phyloP scores from a whole-genome alignment of 2,113 vertebrate species.

The Entomyzon cyanotis region DNA sequence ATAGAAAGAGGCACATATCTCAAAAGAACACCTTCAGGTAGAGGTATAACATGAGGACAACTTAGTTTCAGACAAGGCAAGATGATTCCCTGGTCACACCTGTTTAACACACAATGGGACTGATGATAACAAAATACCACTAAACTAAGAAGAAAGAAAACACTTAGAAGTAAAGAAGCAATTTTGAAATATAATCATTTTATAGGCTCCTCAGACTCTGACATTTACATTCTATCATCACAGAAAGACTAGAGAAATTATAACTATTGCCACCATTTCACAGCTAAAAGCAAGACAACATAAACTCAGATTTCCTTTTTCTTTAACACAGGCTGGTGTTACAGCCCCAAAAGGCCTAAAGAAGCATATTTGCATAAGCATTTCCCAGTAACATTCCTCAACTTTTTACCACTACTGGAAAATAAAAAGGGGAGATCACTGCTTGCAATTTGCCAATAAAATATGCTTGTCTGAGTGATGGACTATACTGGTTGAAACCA shows the following conservation, averaged over 20 bases:
- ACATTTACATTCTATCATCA: not conserved
- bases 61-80: not conserved
- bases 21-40: not conserved
- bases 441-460: not conserved
- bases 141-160: not conserved
- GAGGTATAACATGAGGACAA: not conserved
- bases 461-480: not conserved
- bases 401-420: not conserved
- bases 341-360: not conserved
- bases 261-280: conserved; percentile 3
- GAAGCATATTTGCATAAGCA: not conserved
- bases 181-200: not conserved
- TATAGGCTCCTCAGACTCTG: not conserved
- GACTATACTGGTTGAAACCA: not conserved
- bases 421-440: not conserved
- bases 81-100: not conserved
- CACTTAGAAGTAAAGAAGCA: not conserved
- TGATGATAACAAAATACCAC: not conserved
- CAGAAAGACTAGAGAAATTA: conserved; percentile 20
- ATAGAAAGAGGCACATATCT: not conserved
- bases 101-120: not conserved
- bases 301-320: conserved; percentile 7
- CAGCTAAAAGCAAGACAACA: not conserved
- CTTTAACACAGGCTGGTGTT: not conserved
- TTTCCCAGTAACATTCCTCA: not conserved